Evolutionary conservation across 2,888 invertebrate species (phyloP).

Genomic region (Bombylius discolor): DNA sequence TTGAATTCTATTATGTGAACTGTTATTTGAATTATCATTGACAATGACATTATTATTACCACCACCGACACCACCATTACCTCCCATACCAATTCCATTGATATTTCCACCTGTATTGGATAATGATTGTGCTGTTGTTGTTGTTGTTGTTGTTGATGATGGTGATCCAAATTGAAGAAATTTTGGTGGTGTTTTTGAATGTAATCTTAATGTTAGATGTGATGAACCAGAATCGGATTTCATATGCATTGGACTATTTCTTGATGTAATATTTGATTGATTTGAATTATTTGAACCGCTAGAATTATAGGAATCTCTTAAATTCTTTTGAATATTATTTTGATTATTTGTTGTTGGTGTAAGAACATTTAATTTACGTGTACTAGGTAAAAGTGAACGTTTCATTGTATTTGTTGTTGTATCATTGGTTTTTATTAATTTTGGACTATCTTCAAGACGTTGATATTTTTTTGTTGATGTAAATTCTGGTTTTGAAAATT

Average conservation of each 20-base stretch:
- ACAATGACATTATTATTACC: background rate
- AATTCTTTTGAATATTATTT: slow-evolving; percentile 10
- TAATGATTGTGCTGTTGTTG: background rate
- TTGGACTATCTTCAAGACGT: slow-evolving; percentile 14
- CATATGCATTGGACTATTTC: slow-evolving; percentile 12
- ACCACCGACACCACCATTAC: background rate
- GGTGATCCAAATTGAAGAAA: slow-evolving; percentile 12
- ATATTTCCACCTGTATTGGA: background rate
- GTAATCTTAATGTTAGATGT: slow-evolving; percentile 7
- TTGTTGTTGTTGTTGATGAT: background rate
- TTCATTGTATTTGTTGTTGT: slow-evolving; percentile 9
- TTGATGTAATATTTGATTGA: slow-evolving; percentile 5
- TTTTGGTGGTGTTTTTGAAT: slow-evolving; percentile 17
- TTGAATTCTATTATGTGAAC: background rate
- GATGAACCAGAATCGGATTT: slow-evolving; percentile 12
- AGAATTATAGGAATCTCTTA: slow-evolving; percentile 16
- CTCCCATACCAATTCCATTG: background rate
- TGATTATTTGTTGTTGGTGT: slow-evolving; percentile 1
- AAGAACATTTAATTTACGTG: slow-evolving; percentile 10
- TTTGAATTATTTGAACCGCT: slow-evolving; percentile 15
- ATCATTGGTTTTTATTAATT: background rate
- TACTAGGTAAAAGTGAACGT: slow-evolving; percentile 14
- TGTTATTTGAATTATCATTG: background rate
- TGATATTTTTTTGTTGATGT: slow-evolving; percentile 18
- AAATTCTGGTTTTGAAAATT: slow-evolving; percentile 15